Percentiles rank a stretch among this genome's conserved stretches.
These are phyloP conservation scores for Somateria mollissima DNA, from an alignment of 2,797 vertebrate species.

Conservation along the genomic window DNA sequence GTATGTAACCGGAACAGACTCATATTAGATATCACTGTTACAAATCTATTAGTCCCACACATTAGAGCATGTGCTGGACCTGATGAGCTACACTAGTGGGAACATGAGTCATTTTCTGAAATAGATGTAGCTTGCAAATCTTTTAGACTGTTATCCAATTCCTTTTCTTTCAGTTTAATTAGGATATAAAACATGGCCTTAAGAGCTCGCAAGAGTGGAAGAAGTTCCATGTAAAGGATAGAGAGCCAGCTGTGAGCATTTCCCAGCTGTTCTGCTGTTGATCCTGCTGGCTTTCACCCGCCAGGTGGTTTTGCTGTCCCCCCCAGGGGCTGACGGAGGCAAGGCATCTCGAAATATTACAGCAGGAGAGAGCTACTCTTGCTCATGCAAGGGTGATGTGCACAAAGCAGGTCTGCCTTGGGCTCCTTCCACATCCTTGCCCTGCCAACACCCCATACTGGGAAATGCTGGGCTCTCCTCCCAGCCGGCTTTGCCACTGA, in stretches of 20 bases:
- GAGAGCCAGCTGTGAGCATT: neutral
- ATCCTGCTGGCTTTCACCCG: neutral
- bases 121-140: conserved; percentile 71
- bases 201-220: neutral
- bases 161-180: conserved; percentile 77
- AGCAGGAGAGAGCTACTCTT: neutral
- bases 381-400: fast-evolving
- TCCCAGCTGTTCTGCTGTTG: neutral
- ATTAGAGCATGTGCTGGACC: conserved; percentile 65
- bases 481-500: fast-evolving
- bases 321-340: neutral
- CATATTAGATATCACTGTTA: conserved; percentile 62
- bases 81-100: conserved; percentile 59
- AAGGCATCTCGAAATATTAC: fast-evolving
- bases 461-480: neutral
- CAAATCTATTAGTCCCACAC: conserved; percentile 73
- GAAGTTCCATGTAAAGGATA: neutral
- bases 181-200: conserved; percentile 73
- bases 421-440: neutral
- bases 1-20: conserved; percentile 66
- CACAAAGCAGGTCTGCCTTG: neutral
- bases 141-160: conserved; percentile 71
- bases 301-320: neutral
- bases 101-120: conserved; percentile 68
- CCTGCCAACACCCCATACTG: neutral